phyloP scores from a whole-genome alignment of 2,888 invertebrate species.

The Philonicus albiceps region DNA sequence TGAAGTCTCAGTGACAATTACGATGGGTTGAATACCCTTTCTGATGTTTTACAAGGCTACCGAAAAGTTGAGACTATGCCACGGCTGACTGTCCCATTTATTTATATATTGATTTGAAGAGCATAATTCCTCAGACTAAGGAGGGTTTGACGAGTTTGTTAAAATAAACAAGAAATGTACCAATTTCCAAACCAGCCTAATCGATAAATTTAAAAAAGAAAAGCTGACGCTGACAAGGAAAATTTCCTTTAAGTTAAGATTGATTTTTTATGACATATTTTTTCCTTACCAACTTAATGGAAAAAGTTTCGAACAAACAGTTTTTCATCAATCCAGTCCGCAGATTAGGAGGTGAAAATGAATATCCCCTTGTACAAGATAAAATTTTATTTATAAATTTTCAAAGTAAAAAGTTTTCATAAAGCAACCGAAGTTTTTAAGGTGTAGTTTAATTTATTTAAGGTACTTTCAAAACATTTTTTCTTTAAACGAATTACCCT shows the following conservation, averaged over 20 bases:
- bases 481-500: background rate
- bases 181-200: background rate
- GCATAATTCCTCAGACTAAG: background rate
- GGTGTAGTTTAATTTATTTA: background rate
- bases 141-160: background rate
- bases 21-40: background rate
- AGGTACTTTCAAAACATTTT: background rate
- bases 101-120: background rate
- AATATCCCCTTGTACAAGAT: background rate
- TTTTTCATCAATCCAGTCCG: background rate
- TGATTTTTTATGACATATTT: background rate
- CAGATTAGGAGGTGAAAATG: background rate
- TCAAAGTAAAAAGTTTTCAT: background rate
- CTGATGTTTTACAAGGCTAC: background rate
- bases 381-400: background rate
- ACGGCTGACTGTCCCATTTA: too few relatives aligned
- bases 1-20: background rate
- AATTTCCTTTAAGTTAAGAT: background rate
- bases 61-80: background rate
- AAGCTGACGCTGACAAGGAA: background rate
- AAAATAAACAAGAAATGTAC: background rate
- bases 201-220: background rate
- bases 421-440: background rate
- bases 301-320: background rate
- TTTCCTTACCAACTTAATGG: background rate